Base-by-base conservation (phyloP, 2,888 invertebrate genomes). In the Acronicta leporina region DNA sequence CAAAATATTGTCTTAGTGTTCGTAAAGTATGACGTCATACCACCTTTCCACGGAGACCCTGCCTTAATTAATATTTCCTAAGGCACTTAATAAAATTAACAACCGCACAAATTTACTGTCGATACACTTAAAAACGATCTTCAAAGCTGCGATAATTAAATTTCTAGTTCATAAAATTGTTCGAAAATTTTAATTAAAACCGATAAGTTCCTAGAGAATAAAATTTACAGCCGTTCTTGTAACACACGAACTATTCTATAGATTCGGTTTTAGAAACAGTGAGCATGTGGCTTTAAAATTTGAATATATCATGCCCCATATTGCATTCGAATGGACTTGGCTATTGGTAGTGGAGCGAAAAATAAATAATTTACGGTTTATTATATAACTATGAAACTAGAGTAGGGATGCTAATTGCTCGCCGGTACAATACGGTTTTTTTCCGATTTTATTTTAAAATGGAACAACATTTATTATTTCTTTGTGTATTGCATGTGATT, bases 91-190 rank as follows among this genome's bases (percentile, higher is more conserved):
- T 64, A 63, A 71, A 72, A 71, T 78, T 74, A 78, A 69, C 60
- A 69, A 60, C 73, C 69, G 56, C 66, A 66, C 75, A 75, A 79
- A 74, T 69, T 67, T 57, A 48, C 61, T 41, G 54, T 72, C 76
- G 58, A 80, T 71, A 76, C 73, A 72, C 73, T 74, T 62, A 49
- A 61, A 71, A 67, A 73, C 48, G 61, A 65, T 58, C 49, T 69
- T 67, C 61, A 64, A 71, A 77, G 72, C 58, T 56, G 52, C 45
- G 45, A 53, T 79, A 74, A 81, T 78, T 75, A 68, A 72, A 79
- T 81, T 77, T 73, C 57, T 73, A 73, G 69, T 82, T 77, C 63
- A 75, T 73, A 76, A 79, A 81, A 72, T 63, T 51, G 73, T 70
- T 73, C 38, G 46, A 55, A 75, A 71, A 64, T 73, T 77, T 81